Evolutionary conservation across 2,113 vertebrate genomes (phyloP).

Genomic region (Bujurquina vittata): DNA sequence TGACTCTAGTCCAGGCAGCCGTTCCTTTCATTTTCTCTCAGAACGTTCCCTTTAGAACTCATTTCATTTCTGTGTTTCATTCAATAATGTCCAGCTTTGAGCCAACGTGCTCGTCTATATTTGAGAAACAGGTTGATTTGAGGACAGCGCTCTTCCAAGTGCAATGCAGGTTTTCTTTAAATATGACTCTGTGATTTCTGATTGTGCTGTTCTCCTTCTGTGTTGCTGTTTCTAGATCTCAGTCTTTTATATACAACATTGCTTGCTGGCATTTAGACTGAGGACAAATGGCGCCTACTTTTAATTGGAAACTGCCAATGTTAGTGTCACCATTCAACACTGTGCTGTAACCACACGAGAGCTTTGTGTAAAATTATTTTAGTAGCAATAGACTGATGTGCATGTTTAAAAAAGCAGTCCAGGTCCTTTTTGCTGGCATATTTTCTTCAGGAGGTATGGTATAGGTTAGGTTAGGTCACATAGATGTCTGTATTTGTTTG

Average conservation of each 20-base stretch:
- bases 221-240: background rate
- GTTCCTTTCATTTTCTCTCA: background rate
- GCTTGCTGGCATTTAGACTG: background rate
- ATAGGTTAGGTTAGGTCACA: too few relatives aligned
- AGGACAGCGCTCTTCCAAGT: background rate
- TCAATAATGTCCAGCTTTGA: conserved; percentile 14
- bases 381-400: background rate
- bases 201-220: background rate
- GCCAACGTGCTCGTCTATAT: background rate
- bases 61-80: conserved; percentile 26
- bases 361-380: background rate
- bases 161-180: background rate
- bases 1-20: background rate
- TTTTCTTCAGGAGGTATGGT: background rate
- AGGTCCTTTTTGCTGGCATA: background rate
- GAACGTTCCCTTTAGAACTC: background rate
- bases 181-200: background rate
- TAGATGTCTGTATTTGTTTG: background rate
- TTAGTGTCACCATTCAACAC: background rate
- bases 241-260: background rate
- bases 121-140: conserved; percentile 19
- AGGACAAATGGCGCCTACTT: background rate
- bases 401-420: background rate
- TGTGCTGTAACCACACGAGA: background rate
- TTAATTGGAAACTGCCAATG: background rate